Evolutionary conservation across 2,113 vertebrate species (phyloP), one percentile per base, ranked within the genome.

Genomic region (Chelonoidis abingdonii): DNA sequence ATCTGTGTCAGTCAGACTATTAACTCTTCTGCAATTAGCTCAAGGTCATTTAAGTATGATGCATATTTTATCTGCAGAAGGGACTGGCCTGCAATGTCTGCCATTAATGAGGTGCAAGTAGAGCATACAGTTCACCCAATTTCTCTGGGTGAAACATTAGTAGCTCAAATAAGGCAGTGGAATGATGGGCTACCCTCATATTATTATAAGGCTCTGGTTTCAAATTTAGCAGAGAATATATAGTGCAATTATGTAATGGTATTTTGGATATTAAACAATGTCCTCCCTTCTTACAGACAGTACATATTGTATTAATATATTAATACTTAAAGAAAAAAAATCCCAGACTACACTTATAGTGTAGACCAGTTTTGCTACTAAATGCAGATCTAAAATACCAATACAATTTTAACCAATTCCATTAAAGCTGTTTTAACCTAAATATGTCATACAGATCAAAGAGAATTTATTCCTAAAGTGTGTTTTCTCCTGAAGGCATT

Each of bases 391-490:
- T 76, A 44, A 76, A 76, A 44, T 44, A 76, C 9, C 10, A 17
- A 24, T 76, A 13, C 9, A 24, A 44, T 76, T 44, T 22, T 59
- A 12, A 50, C 84, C 53, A 62, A 76, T 56, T 19, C 16, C 38
- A 69, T 62, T 87, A 83, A 90, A 94, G 31, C 10, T 56, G 5
- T 94, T 93, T 59, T 80, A 89, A 80, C 14, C 41, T 21, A 86
- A 22, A 38, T 79, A 41, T 6, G 38, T 78, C 19, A 72, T 41
- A 93, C 75, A 91, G 1, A 0, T 4, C 27, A 75, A 29, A 54
- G 29, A n/a, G 25, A 76, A 76, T 16, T 83, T 75, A 89, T 35
- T 87, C 41, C 62, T 13, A n/a, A 69, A 35, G 14, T 69, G 16
- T 69, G 16, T 69, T 69, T 69, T 69, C 62, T n/a, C 35, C 62